Percentiles rank a stretch among this genome's conserved stretches.
Evolutionary conservation across 2,113 vertebrate genomes (phyloP).

Genomic region (Spilogale gracilis): DNA sequence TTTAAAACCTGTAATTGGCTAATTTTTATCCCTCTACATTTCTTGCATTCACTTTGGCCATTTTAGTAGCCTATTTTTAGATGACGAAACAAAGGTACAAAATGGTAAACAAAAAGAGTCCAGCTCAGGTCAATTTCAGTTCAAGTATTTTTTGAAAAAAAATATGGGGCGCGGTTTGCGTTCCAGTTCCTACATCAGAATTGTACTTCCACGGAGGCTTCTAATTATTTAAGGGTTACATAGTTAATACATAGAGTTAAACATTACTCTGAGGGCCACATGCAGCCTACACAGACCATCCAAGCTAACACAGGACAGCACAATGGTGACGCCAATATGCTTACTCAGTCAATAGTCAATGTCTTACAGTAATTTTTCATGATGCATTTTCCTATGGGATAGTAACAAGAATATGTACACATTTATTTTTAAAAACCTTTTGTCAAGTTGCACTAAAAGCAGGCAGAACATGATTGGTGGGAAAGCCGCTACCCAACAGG

Average conservation of each 20-base stretch:
- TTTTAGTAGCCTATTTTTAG: slow-evolving; percentile 52
- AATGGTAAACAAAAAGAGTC: background rate
- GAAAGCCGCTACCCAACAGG: slow-evolving; percentile 68
- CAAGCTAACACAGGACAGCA: background rate
- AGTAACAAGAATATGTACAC: slow-evolving; percentile 30
- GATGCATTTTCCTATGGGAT: background rate
- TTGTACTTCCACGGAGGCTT: background rate
- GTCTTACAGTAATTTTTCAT: slow-evolving; percentile 46
- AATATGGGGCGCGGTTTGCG: fast-evolving
- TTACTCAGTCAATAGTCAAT: slow-evolving; percentile 42
- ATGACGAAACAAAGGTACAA: background rate
- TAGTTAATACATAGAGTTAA: background rate
- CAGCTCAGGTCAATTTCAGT: background rate
- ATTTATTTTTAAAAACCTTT: slow-evolving; percentile 81
- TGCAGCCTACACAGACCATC: background rate
- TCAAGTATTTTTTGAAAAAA: background rate
- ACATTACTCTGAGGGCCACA: background rate
- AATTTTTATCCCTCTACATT: background rate
- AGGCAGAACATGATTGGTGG: slow-evolving; percentile 65
- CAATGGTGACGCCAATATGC: background rate
- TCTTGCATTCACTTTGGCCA: background rate
- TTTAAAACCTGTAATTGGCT: background rate
- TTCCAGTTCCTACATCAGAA: background rate
- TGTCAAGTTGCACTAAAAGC: slow-evolving; percentile 73
- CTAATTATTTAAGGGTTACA: background rate